Evolutionary conservation across 1,140 invertebrate species (phyloP), one percentile per base, ranked within the genome.

Genomic region (Rhizoglyphus robini): DNA sequence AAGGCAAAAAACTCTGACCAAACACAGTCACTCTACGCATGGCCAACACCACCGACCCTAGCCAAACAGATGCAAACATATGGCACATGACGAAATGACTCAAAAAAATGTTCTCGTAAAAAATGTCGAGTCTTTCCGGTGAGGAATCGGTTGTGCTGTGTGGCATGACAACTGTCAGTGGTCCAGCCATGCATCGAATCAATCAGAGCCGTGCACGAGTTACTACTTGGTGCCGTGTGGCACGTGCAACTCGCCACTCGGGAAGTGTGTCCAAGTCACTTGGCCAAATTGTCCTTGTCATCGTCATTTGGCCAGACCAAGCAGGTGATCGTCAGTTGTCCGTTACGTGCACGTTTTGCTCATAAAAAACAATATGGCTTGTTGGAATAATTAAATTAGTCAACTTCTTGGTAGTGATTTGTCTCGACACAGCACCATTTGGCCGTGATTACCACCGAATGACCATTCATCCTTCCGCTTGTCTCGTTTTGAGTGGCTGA

Each of bases 391-490:
- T 54, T 54, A 54, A 54, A 54, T 54, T 54, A 54, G 51, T 32
- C 23, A 23, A 25, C 8, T 25, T 54, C 8, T 54, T 54, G 51
- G 51, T 8, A 54, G 51, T 54, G 51, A 54, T 54, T 54, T 54
- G 51, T 54, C 51, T 5, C 23, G 20, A 5, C 8, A 32, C 8
- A 5, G 23, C 51, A 54, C 51, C 51, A 54, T 54, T 54, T 54
- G 51, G 8, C 51, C 8, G 51, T 54, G 51, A 54, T 54, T 54
- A 54, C 8, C 8, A 8, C 51, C 51, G 31, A 27, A 8, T 54
- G 51, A 54, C 51, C 51, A 54, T 54, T 54, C 51, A 54, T 54
- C 51, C 51, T 54, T 54, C 51, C 51, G 51, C 20, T 54, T 25
- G 8, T 54, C 20, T 54, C 20, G 8, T 54, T 46, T 46, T 46